Percentiles rank a stretch among this genome's conserved stretches.
These are phyloP conservation scores for Ctenoplectra terminalis DNA, from an alignment of 1,140 invertebrate genomes.

Conservation along the genomic window DNA sequence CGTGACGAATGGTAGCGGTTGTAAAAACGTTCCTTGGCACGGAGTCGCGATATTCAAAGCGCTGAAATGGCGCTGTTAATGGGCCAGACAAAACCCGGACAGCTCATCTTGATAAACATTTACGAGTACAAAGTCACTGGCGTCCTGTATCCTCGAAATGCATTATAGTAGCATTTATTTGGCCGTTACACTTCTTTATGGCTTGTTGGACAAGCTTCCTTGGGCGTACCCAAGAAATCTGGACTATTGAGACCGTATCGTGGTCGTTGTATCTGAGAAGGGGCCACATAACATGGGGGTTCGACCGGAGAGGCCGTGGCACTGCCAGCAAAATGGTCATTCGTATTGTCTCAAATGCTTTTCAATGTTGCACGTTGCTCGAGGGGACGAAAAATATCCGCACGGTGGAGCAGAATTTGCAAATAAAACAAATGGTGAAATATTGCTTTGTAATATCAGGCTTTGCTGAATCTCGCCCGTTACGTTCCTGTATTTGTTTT, in stretches of 20 bases:
- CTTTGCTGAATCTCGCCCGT: background rate
- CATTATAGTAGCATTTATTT: conserved; percentile 51
- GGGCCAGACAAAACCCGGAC: conserved; percentile 7
- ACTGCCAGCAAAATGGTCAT: conserved; percentile 9
- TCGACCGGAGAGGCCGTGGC: background rate
- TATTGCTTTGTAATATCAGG: conserved; percentile 5
- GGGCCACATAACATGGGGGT: background rate
- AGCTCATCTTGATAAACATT: conserved; percentile 48
- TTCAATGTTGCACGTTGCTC: background rate
- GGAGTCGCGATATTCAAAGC: background rate
- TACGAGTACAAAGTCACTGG: conserved; percentile 33
- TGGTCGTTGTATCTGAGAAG: conserved; percentile 1
- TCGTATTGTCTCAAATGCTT: conserved; percentile 20
- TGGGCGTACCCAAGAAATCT: conserved; percentile 31
- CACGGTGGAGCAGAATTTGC: too few species aligned
- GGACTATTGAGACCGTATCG: conserved; percentile 33
- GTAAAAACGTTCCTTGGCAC: background rate
- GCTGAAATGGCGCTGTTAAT: conserved; percentile 7
- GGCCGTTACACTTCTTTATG: conserved; percentile 43
- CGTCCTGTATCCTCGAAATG: conserved; percentile 8
- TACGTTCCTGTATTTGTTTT: too few species aligned
- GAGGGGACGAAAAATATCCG: too few species aligned
- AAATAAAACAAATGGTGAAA: conserved; percentile 13
- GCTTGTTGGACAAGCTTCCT: conserved; percentile 44
- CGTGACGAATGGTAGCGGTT: background rate